A percentile compares a stretch with the other conserved stretches of the same genome.
These are phyloP conservation scores for Thripadectes ignobilis DNA, from an alignment of 2,797 vertebrate species.

Conservation along the genomic window DNA sequence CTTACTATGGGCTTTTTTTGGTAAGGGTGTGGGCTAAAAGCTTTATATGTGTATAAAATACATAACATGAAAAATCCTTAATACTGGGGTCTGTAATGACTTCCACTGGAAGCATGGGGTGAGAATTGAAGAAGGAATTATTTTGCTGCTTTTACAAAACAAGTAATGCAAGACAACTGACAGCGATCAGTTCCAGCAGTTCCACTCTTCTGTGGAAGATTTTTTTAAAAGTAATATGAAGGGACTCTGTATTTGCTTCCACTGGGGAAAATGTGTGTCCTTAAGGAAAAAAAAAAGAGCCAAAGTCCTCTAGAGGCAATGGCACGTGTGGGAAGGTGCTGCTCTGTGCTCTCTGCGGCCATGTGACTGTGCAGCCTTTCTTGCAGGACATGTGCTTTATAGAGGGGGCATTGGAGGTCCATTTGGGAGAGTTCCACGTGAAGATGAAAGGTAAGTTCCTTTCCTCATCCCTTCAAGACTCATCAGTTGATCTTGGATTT, in stretches of 20 bases:
- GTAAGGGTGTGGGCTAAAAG: not conserved
- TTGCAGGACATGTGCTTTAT: constrained; percentile 93
- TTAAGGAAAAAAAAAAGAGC: too few species aligned
- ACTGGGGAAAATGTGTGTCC: not conserved
- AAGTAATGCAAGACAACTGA: not conserved
- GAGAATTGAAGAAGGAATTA: not conserved
- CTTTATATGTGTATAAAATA: not conserved
- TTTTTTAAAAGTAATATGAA: not conserved
- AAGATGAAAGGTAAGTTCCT: constrained; percentile 91
- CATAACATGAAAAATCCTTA: not conserved
- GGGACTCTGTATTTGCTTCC: not conserved
- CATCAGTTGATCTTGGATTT: not conserved
- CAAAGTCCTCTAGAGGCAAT: not conserved
- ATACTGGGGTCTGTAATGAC: accelerated
- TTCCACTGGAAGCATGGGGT: not conserved
- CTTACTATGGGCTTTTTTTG: not conserved
- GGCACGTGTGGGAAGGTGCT: not conserved
- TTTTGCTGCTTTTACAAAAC: not conserved
- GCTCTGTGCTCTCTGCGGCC: not conserved
- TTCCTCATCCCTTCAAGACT: not conserved
- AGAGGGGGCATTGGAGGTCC: constrained; percentile 89
- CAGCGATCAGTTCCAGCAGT: not conserved
- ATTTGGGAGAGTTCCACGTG: constrained; percentile 93
- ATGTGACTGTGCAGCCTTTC: not conserved
- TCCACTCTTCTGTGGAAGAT: not conserved